Base-by-base conservation (phyloP, 2,888 invertebrate genomes). In the Athalia cordata region DNA sequence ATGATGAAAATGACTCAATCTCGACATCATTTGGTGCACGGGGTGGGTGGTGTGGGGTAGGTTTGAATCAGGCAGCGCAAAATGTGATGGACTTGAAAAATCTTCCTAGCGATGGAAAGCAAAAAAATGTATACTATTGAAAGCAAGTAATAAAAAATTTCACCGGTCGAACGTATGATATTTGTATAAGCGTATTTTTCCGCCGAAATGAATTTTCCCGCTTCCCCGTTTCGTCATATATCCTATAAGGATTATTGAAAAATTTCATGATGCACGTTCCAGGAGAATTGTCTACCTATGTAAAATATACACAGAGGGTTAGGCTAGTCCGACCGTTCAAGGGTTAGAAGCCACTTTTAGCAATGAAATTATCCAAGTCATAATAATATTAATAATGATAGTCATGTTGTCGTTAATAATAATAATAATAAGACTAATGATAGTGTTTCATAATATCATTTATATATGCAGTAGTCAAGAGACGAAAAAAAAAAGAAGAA, bases 391-490 rank as follows among this genome's bases (percentile, higher is more conserved):
- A 11, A 29, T 29, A 29, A 29, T 29, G 29, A 29, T 29, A 29
- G 29, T 29, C 29, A 29, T 29, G 29, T 29, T 29, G 29, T 70
- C 78, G 78, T 79, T 77, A 77, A 79, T 66, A 82, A 67, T 79
- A 82, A 67, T 79, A 82, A 66, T 79, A 80, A 79, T 64, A 78
- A 80, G 65, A 57, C 59, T 66, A 29, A 29, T 29, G 29, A 29
- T 29, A 29, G 29, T 29, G 29, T 29, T 29, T 66, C 74, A 80
- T 81, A 81, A 80, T 80, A 72, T 66, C 67, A 79, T 78, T 72
- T 68, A 8, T 55, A 29, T 29, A 29, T 29, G 29, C 29, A 2
- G 29, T 29, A 29, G 29, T 29, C 29, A 29, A 29, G 29, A 49
- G 45, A 9, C 15, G 43, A 68, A 11, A 29, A 57, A 43, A 43